These are phyloP conservation scores for Hemiscyllium ocellatum DNA, from an alignment of 2,113 vertebrate species.

Conservation along the genomic window DNA sequence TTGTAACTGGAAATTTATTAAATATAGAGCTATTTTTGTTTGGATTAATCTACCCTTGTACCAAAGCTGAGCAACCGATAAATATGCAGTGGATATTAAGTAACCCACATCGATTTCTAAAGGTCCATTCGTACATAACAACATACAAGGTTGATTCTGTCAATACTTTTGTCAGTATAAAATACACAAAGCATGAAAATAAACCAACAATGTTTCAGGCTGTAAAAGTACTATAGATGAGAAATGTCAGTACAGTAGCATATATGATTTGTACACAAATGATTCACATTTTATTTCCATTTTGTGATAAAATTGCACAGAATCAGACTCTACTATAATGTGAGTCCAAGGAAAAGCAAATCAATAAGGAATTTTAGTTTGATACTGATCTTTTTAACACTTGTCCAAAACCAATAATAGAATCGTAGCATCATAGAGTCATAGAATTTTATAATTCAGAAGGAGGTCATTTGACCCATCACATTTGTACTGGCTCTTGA, in stretches of 20 bases:
- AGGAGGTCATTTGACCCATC: no score
- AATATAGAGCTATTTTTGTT: not conserved
- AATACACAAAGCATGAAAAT: not conserved
- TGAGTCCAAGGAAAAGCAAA: not conserved
- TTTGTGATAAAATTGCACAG: not conserved
- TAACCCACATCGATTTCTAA: conserved; percentile 7
- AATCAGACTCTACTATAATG: not conserved
- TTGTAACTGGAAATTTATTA: not conserved
- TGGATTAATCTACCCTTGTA: not conserved
- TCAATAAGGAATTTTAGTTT: not conserved
- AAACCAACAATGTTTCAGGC: not conserved
- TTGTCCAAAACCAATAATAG: not conserved
- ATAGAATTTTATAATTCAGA: no score
- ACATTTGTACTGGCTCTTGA: no score
- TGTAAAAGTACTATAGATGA: not conserved
- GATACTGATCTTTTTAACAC: not conserved
- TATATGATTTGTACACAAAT: not conserved
- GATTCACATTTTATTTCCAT: conserved; percentile 6
- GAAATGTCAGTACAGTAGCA: not conserved
- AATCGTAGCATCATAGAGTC: no score
- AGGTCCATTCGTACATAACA: not conserved
- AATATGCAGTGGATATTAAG: conserved; percentile 24
- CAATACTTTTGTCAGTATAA: not conserved
- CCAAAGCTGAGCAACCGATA: not conserved
- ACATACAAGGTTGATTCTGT: not conserved